phyloP scores from a whole-genome alignment of 2,888 invertebrate genomes.

The Perdita meconis region DNA sequence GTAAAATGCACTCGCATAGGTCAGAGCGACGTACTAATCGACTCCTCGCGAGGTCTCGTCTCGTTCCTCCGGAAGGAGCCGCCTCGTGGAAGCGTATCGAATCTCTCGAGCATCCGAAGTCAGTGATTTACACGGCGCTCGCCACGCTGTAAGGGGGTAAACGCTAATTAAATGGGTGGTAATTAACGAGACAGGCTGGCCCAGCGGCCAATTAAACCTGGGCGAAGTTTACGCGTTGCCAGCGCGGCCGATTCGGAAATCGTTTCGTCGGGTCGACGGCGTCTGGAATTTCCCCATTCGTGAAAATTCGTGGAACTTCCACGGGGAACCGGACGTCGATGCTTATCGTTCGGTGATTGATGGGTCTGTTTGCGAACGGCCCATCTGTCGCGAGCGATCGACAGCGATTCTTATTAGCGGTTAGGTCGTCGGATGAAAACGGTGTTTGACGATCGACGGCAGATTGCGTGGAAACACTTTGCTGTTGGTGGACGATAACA shows the following conservation, averaged over 20 bases:
- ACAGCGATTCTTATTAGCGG: constrained; percentile 53
- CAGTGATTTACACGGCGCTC: constrained; percentile 64
- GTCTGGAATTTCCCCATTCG: not conserved
- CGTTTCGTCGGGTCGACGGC: constrained; percentile 56
- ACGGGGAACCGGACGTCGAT: constrained; percentile 31
- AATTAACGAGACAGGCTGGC: constrained; percentile 69
- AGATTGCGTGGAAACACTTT: not conserved
- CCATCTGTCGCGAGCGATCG: constrained; percentile 41
- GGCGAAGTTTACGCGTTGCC: constrained; percentile 63
- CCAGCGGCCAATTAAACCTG: constrained; percentile 68
- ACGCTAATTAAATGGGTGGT: constrained; percentile 72
- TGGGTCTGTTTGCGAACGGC: constrained; percentile 31
- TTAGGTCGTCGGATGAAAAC: constrained; percentile 53
- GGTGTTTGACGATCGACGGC: constrained; percentile 48
- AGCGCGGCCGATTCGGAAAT: constrained; percentile 58
- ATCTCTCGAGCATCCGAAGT: constrained; percentile 60
- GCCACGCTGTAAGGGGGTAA: constrained; percentile 60
- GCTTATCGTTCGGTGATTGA: constrained; percentile 54
- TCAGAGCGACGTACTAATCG: constrained; percentile 26
- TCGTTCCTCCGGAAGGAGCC: constrained; percentile 19
- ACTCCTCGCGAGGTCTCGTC: constrained; percentile 23
- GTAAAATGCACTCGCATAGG: not conserved
- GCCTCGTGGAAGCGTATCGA: constrained; percentile 39
- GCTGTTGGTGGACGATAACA: constrained; percentile 17
- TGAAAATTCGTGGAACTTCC: constrained; percentile 14